A percentile compares a stretch with the other conserved stretches of the same genome.
Conservation (phyloP, 2,888 invertebrate genomes). For the Aphelenchoides bicaudatus region DNA sequence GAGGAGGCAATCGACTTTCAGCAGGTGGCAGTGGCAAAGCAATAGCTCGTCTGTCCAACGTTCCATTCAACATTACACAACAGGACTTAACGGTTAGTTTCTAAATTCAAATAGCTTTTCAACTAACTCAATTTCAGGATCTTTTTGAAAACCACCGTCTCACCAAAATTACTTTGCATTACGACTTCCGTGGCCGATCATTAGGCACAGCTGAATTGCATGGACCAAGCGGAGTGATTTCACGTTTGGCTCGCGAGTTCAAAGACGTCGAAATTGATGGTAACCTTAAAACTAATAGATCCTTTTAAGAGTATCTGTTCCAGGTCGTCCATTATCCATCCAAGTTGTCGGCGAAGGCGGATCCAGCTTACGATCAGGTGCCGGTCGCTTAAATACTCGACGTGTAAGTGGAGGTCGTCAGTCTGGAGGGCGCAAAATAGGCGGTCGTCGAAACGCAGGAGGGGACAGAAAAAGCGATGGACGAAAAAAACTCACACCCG, state of each 20-base stretch:
- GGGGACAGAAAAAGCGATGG: slow-evolving; percentile 5
- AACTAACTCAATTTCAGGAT: slow-evolving; percentile 3
- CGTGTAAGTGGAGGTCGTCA: neutral
- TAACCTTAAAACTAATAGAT: neutral
- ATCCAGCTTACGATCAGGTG: neutral
- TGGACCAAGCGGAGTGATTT: slow-evolving; percentile 11
- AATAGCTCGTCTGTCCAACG: slow-evolving; percentile 18
- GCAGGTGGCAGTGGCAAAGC: slow-evolving; percentile 3
- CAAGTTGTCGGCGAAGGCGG: slow-evolving; percentile 14
- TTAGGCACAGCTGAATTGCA: slow-evolving; percentile 23
- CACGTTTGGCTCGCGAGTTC: slow-evolving; percentile 14
- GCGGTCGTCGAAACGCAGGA: slow-evolving; percentile 3
- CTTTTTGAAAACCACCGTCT: slow-evolving; percentile 23
- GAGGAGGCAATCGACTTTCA: neutral
- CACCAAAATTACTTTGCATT: slow-evolving; percentile 19
- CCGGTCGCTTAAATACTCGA: slow-evolving; percentile 9
- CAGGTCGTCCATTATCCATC: slow-evolving; percentile 17
- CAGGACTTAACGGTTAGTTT: slow-evolving; percentile 18
- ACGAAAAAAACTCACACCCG: slow-evolving; percentile 26
- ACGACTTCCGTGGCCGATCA: slow-evolving; percentile 19
- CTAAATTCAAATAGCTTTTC: slow-evolving; percentile 5
- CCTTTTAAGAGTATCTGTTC: neutral
- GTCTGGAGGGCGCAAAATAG: slow-evolving; percentile 3
- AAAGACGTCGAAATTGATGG: slow-evolving; percentile 22
- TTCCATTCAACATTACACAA: slow-evolving; percentile 21